Base-by-base conservation (phyloP, 1,140 invertebrate species). In the Drosophila dunni region DNA sequence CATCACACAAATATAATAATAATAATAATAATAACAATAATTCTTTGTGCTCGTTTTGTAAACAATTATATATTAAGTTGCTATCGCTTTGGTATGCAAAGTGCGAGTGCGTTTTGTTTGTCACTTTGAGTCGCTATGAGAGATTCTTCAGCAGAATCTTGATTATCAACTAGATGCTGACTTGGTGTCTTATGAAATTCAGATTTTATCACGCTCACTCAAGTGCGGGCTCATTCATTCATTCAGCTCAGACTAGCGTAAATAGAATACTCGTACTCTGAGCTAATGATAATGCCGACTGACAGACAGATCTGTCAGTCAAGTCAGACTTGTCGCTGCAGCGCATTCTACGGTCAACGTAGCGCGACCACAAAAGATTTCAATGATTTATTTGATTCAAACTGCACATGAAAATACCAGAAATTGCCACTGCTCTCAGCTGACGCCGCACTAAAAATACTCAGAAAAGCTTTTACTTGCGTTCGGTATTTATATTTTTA, bases 21-120 rank as follows among this genome's bases (percentile, higher is more conserved):
- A 51, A 51, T 51, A 51, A 51, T 48, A 50, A 70, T 79, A 78
- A 79, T 88, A 85, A 75, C 82, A 29, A 29, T 29, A 29, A 29
- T 86, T 72, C 79, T 81, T 79, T 88, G 83, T 79, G 79, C 70
- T 60, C 73, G 79, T 65, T 79, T 74, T 75, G 79, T 83, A 80
- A 82, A 86, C 77, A 86, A 88, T 86, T 79, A 79, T 89, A 84
- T 81, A 83, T 88, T 68, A 79, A 83, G 72, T 82, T 71, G 67
- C 50, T 79, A 68, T 64, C 83, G 65, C 65, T 29, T 77, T 80
- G 76, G 83, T 72, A 82, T 86, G 75, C 69, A 85, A 85, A 85
- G 66, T 81, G 81, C 75, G 74, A 78, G 75, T 78, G 62, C 54
- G 68, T 73, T 60, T 68, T 61, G 57, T 69, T 75, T 68, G 56